Evolutionary conservation across 1,140 invertebrate species (phyloP), one percentile per base, ranked within the genome.

Genomic region (Pteromalus puparum): DNA sequence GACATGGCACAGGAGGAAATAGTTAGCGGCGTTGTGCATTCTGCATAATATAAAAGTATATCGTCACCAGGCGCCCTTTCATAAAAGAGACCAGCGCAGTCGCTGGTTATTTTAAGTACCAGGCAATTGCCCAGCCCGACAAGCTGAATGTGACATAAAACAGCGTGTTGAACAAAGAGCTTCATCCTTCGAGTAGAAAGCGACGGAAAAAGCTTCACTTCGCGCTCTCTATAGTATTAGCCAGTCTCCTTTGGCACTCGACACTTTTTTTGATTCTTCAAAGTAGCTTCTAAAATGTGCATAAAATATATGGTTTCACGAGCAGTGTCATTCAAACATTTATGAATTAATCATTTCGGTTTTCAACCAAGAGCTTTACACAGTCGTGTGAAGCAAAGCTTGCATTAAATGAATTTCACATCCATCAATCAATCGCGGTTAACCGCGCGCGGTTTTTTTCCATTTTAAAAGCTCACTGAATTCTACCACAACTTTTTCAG

Each of bases 71-170:
- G 7, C 46, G 3, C 75, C 26, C 30, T 61, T n/a, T 46, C 12
- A 74, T 10, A 74, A 77, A 61, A 53, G 74, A 76, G 74, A 76
- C 38, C 21, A 46, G n/a, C 74, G 15, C 6, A 13, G 38, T 3
- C 61, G 10, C 34, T 79, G 13, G 65, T 79, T 79, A 79, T 79
- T 79, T 34, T 28, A 79, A 79, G 77, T 68, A 68, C 53, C 18
- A 18, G 21, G 4, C 18, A 67, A 67, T 24, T 24, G 38, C 42
- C 26, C n/a, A 34, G 18, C 76, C 18, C 76, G 26, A 76, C 46
- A 61, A 61, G 12, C 26, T 42, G 12, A 61, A 77, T 15, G 46
- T 21, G 10, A 26, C 61, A 77, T 61, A 68, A 79, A 38, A 79
- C 7, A 42, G 10, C 77, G 61, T 9, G 48, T 34, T 38, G 30